Base-by-base conservation (phyloP, 2,888 invertebrate species). In the Thymelicus acteon region DNA sequence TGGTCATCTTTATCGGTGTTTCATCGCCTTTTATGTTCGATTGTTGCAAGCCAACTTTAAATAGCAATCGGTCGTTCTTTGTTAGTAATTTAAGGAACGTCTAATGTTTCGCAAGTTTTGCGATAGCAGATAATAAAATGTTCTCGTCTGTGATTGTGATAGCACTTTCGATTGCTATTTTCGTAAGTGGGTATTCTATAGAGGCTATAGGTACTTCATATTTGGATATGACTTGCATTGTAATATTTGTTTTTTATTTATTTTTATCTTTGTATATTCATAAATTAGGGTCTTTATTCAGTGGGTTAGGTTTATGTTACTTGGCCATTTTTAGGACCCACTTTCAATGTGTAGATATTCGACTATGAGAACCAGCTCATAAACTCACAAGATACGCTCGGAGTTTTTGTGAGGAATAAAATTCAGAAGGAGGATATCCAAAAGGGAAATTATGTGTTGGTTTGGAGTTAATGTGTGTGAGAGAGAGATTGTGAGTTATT, bases 1-100 rank as follows among this genome's bases (percentile, higher is more conserved):
- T 71, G 52, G 60, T 60, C 49, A 31, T 60, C 65, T 31, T 65
- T 71, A 71, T 71, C 71, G 52, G 60, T 61, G 71, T 71, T 61
- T 54, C 47, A 71, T 65, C 71, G 60, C 47, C 7, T 60, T 67
- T 68, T 67, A 61, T 60, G 47, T 67, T 47, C 31, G 61, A 68
- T 62, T 63, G 63, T 68, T 68, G 68, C 64, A 63, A 60, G 60
- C 69, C 62, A 44, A 64, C 64, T 64, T 60, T 67, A 58, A 60
- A 70, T 64, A 64, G 63, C 39, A 40, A 60, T 70, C 67, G 39
- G 7, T 66, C 15, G 60, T 60, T 64, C 70, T 64, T 70, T 64
- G 69, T 70, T 70, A 49, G 63, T 48, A 49, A 60, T 69, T 69
- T 64, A 44, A 44, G 64, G 63, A 70, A 64, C 64, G 40, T 64